These are phyloP conservation scores for Eupsilia transversa DNA, from an alignment of 2,888 invertebrate species.

Conservation along the genomic window DNA sequence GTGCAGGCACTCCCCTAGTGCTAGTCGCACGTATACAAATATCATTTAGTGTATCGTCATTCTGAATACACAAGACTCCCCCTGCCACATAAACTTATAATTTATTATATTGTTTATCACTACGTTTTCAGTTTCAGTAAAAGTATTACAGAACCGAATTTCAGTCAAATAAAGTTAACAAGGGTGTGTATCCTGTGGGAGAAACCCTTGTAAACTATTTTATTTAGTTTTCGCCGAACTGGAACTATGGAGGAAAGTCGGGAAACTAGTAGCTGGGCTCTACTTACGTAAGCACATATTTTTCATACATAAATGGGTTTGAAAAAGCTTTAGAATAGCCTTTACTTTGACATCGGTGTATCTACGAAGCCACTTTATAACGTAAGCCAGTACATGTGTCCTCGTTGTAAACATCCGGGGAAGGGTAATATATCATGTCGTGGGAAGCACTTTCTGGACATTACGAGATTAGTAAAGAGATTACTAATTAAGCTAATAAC, in stretches of 20 bases:
- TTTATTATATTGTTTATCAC: constrained; percentile 64
- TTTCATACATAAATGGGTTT: constrained; percentile 22
- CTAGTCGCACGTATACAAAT: constrained; percentile 34
- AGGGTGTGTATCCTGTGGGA: constrained; percentile 76
- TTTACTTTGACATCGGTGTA: constrained; percentile 22
- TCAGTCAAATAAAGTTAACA: constrained; percentile 76
- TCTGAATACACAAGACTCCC: constrained; percentile 37
- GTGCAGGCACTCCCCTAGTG: constrained; percentile 44
- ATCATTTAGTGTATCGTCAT: constrained; percentile 43
- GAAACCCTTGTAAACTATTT: constrained; percentile 80
- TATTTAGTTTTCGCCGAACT: constrained; percentile 75
- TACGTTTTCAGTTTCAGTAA: constrained; percentile 68
- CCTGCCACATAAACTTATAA: constrained; percentile 27
- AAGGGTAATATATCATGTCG: constrained; percentile 53
- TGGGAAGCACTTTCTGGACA: constrained; percentile 64
- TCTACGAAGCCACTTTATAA: constrained; percentile 35
- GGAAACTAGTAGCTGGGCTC: constrained; percentile 16
- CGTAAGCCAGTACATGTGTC: constrained; percentile 52
- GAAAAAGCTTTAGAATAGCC: constrained; percentile 21
- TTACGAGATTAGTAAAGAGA: constrained; percentile 52
- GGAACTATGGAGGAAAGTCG: constrained; percentile 58
- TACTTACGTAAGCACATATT: constrained; percentile 22
- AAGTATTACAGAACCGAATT: constrained; percentile 69
- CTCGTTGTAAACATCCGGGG: constrained; percentile 64
- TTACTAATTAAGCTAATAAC: constrained; percentile 56